Evolutionary conservation across 2,888 invertebrate species (phyloP), one percentile per base, ranked within the genome.

Genomic region (Hirtodrosophila duncani): DNA sequence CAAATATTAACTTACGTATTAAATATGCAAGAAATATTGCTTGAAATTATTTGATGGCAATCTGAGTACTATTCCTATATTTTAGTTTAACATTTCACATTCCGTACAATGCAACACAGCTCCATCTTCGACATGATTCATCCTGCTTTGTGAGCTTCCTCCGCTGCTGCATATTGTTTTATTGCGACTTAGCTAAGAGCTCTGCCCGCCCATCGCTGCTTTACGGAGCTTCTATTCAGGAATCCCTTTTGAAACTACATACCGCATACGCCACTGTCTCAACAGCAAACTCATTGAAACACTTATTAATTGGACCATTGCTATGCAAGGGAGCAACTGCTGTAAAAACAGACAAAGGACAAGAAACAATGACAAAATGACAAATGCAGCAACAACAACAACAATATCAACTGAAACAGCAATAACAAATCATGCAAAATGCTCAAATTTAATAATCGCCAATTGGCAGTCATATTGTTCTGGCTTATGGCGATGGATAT

Each of bases 301-400:
- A 56, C 50, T 56, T 71, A 81, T 81, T 72, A 81, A 81, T 81
- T 72, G 72, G 69, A 71, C 67, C 70, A 71, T 71, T 59, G 62
- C 71, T 69, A 69, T 67, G 66, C 66, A 67, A 67, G 49, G 45
- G 57, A n/a, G 57, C 64, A 50, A 50, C 52, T 64, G 46, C 53
- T 56, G 72, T 72, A 58, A 29, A 61, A 52, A 29, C 62, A 23
- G 30, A 45, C 67, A 79, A 77, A 77, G 52, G 49, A 71, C 81
- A 71, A 81, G 80, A 80, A 77, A 81, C 75, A 80, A 80, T 81
- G 81, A 74, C 72, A 74, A 81, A 74, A 81, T 81, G 24, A n/a
- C 49, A 49, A 30, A 11, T 37, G n/a, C 41, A 52, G 9, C 70
- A 66, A 43, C 39, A 46, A 27, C 52, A 56, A 38, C 52, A 48